Conservation (phyloP, 2,113 vertebrate genomes). For the Scomber scombrus region DNA sequence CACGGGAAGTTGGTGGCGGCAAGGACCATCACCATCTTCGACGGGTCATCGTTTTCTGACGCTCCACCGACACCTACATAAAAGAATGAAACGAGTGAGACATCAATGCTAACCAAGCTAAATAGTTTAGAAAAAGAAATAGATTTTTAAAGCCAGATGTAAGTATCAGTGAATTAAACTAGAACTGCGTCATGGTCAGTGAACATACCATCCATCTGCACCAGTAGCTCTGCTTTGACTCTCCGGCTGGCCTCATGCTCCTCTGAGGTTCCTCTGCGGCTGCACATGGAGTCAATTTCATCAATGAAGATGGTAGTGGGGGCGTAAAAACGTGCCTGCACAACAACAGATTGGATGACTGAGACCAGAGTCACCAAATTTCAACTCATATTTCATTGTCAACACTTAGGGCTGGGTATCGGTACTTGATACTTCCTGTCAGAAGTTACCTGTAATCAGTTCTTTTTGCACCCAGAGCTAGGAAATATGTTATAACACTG, state of each 20-base stretch:
- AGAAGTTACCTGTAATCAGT: no score
- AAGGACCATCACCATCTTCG: constrained; percentile 99
- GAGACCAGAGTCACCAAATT: neutral
- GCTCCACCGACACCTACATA: constrained; percentile 93
- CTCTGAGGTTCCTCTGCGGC: constrained; percentile 96
- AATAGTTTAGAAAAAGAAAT: neutral
- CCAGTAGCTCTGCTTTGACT: constrained; percentile 96
- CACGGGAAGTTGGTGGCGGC: constrained; percentile 99
- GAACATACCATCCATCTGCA: constrained; percentile 96
- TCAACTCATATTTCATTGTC: no score
- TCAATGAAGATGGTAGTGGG: constrained; percentile 99
- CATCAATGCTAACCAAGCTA: no score
- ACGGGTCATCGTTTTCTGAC: constrained; percentile 94
- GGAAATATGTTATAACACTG: no score
- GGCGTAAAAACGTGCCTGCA: constrained; percentile 96
- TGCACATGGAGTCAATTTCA: constrained; percentile 99
- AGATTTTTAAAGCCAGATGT: neutral
- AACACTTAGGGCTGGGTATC: no score
- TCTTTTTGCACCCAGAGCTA: no score
- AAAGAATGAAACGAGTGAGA: no score
- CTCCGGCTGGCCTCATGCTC: constrained; percentile 97
- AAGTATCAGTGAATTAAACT: no score
- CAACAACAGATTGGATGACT: constrained; percentile 17
- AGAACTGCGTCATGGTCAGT: no score
- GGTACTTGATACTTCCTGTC: no score